phyloP scores from a whole-genome alignment of 2,113 vertebrate species.

The Dinomys branickii region DNA sequence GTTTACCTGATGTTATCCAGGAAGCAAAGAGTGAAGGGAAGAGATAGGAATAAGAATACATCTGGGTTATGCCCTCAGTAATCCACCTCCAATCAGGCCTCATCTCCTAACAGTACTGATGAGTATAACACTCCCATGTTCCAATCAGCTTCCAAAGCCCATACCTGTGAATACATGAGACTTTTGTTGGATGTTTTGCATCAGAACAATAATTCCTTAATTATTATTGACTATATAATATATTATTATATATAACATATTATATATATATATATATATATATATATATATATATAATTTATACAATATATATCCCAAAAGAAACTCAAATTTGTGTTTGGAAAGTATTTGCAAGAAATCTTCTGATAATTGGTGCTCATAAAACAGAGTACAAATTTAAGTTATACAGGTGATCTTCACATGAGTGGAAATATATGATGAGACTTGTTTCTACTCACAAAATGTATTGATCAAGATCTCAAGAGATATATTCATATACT shows the following conservation, averaged over 20 bases:
- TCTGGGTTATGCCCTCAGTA: not conserved
- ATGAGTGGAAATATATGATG: not conserved
- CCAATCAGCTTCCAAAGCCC: not conserved
- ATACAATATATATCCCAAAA: not conserved
- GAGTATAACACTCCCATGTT: not conserved
- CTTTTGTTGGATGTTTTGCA: not conserved
- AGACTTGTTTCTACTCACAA: not conserved
- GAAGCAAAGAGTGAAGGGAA: not conserved
- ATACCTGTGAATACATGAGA: not conserved
- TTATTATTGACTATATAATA: constrained; percentile 1
- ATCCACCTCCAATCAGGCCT: not conserved
- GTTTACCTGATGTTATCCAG: not conserved
- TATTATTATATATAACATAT: too few relatives aligned
- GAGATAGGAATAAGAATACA: not conserved
- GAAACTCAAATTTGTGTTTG: not conserved
- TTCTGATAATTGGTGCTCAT: not conserved
- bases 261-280: not conserved
- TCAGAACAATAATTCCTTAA: not conserved
- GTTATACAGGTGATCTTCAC: not conserved
- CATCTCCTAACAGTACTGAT: not conserved
- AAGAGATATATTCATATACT: not conserved
- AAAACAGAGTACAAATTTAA: constrained; percentile 1
- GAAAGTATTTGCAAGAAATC: not conserved
- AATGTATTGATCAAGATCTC: not conserved
- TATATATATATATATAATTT: not conserved